Base-by-base conservation (phyloP, 2,888 invertebrate species). In the Smittia sp. region DNA sequence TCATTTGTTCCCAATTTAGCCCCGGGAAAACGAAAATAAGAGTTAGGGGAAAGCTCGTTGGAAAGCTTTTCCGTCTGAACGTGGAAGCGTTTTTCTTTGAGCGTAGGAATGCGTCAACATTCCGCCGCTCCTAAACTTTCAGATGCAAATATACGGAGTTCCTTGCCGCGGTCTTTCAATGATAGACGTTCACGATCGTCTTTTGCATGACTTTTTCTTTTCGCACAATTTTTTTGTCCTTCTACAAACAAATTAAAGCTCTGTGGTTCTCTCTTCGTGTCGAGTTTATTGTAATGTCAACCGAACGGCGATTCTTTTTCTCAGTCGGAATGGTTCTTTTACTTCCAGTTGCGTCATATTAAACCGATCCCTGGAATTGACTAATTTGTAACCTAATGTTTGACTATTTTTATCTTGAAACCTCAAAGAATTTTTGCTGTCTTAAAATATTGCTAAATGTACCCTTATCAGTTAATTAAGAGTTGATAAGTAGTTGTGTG, bases 171-270 rank as follows among this genome's bases (percentile, higher is more conserved):
- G 11, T 58, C 58, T 58, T 58, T 3, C 22, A 22, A 58, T 58
- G 46, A 46, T 46, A 46, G 3, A 46, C 46, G n/a, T 46, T n/a
- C 46, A 46, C 15, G 58, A 58, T 58, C 58, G 58, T 15, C 22
- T 58, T 52, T 20, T 58, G 58, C 2, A 11, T 46, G 46, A 46
- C 46, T 58, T 58, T 22, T 1, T 58, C 11, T 58, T 58, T 58
- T 22, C 9, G 18, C 58, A 22, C 58, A 58, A 58, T 58, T 58
- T 58, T 58, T 22, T 58, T 20, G n/a, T 63, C 13, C 27, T 63
- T 63, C 58, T 72, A 72, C 72, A 72, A 72, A 72, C 62, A 62
- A 72, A 62, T 72, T 58, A 72, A 72, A 72, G 69, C 69, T 69
- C 27, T 69, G 69, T 22, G 32, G 20, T 67, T 67, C 18, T 18